These are phyloP conservation scores for Heteronetta atricapilla DNA, from an alignment of 2,113 vertebrate species.

Conservation along the genomic window DNA sequence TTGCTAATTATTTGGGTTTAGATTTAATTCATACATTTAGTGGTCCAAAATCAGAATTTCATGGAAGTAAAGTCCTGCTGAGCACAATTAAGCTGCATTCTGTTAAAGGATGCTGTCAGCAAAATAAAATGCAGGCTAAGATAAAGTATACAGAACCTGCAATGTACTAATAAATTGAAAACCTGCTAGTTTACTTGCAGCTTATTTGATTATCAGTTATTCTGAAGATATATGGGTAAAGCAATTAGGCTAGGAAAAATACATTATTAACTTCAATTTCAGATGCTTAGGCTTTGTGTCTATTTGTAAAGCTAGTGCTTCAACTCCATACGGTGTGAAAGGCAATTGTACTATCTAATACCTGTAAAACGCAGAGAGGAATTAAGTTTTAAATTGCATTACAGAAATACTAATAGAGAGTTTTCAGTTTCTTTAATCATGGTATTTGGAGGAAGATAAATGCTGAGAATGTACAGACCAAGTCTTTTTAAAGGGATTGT, in stretches of 20 bases:
- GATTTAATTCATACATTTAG: background rate
- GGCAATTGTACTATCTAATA: background rate
- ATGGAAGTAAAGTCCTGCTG: conserved; percentile 4
- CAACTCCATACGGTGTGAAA: conserved; percentile 4
- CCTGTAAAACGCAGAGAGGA: conserved; percentile 7
- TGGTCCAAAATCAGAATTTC: background rate
- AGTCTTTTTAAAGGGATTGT: background rate
- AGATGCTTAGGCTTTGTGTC: background rate
- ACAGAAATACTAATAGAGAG: conserved; percentile 4
- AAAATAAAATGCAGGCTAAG: conserved; percentile 20
- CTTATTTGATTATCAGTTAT: conserved; percentile 1
- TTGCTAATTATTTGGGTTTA: background rate
- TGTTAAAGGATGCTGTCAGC: conserved; percentile 36
- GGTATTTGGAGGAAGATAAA: background rate
- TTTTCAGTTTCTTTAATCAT: conserved; percentile 16
- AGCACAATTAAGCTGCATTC: conserved; percentile 50
- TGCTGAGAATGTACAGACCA: background rate
- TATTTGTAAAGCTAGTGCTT: conserved; percentile 12
- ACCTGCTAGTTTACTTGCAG: conserved; percentile 10
- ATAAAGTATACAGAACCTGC: background rate
- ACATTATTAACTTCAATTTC: background rate
- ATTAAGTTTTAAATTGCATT: conserved; percentile 35
- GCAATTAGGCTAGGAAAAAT: background rate
- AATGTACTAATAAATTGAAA: background rate
- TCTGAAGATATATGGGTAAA: conserved; percentile 2